Base-by-base conservation (phyloP, 2,888 invertebrate genomes). In the Cylindroiulus punctatus region DNA sequence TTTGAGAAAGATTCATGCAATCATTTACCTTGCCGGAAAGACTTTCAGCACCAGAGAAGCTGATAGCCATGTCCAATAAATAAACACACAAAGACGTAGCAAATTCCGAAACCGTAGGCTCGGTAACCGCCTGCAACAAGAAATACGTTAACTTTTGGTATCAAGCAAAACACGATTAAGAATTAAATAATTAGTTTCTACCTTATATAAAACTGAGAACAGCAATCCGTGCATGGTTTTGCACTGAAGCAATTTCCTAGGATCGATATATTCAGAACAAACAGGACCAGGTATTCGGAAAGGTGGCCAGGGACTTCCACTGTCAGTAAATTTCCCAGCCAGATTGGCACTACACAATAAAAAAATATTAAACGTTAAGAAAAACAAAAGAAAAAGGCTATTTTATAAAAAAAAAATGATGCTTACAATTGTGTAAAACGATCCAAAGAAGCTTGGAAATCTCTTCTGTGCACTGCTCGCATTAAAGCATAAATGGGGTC, bases 381-480 rank as follows among this genome's bases (percentile, higher is more conserved):
- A 86, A 84, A 47, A 12, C 22, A 40, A 32, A 14, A 85, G 5
- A 84, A 47, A 12, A 42, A 12, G 32, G 32, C 32, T 84, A 84
- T 44, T 47, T 17, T 47, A 14, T 84, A 14, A 22, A 2, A 52
- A 22, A 0, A 26, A 42, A 22, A 1, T 82, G 76, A 76, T 52
- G 93, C 95, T 93, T 91, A 97, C 96, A 95, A 96, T 89, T 96
- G 94, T 0, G 96, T 95, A 90, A 96, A 98, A 89, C 98, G 93
- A 91, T 99, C 98, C 94, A 98, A 95, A 19, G 98, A 96, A 14
- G 95, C 94, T 91, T 98, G 98, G 91, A 97, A 98, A 91, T 99
- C 98, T 88, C 96, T 93, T 85, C 97, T 92, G 91, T 98, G 97
- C 8, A 98, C 96, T 36, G 97, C 97, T 88, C 98, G 93, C 0